Evolutionary conservation across 2,113 vertebrate species (phyloP).

Genomic region (Felis chaus): DNA sequence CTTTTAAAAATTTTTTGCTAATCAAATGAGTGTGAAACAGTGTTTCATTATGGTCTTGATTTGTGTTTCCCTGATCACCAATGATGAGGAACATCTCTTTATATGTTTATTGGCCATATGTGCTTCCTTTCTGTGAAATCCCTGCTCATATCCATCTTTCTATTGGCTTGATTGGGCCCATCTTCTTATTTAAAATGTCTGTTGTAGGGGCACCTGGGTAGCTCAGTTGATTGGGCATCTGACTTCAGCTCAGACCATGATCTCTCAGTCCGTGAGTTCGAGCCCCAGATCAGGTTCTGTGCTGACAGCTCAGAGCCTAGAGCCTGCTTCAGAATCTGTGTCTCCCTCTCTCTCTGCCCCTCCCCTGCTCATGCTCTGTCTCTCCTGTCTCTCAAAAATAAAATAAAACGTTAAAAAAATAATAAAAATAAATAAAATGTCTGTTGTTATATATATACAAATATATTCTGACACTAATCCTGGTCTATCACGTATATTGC

Average conservation of each 20-base stretch:
- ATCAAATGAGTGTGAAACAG: neutral
- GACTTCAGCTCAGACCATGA: too few relatives aligned
- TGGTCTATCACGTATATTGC: neutral
- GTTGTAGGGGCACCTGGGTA: too few relatives aligned
- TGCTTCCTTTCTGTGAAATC: neutral
- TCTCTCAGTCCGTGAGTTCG: too few relatives aligned
- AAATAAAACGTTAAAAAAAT: neutral
- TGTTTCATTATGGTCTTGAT: neutral
- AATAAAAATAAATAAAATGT: neutral
- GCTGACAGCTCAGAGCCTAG: too few relatives aligned
- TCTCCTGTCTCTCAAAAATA: neutral
- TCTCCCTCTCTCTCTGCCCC: neutral
- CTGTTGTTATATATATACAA: neutral
- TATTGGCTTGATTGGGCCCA: neutral
- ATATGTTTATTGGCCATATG: neutral
- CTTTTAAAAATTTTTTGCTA: neutral
- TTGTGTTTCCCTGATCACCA: neutral
- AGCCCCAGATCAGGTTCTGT: too few relatives aligned
- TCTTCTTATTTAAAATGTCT: neutral
- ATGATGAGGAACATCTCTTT: neutral
- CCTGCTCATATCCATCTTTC: neutral
- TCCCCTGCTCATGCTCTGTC: neutral
- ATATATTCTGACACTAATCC: neutral
- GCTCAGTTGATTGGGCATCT: too few relatives aligned
- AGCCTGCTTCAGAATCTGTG: neutral